Evolutionary conservation across 2,888 invertebrate species (phyloP), one percentile per base, ranked within the genome.

Genomic region (Meganola albula): DNA sequence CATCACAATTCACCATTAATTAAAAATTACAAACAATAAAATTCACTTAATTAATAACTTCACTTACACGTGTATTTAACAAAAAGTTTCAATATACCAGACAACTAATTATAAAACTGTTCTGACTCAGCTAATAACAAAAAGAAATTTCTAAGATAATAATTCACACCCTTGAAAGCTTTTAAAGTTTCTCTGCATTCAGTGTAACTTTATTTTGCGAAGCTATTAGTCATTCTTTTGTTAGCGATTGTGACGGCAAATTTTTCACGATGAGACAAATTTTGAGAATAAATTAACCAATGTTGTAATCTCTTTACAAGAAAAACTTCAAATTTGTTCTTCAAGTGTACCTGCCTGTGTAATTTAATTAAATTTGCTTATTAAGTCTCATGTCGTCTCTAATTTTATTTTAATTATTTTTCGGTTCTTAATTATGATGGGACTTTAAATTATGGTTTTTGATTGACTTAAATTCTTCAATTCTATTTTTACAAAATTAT

Each of bases 201-300:
- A 60, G 55, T 70, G 73, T 71, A 79, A 83, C 82, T 83, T 83
- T 83, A 79, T 82, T 80, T 77, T 64, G 75, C 60, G 64, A 66
- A 74, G 68, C 71, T 71, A 83, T 83, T 83, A 76, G 57, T 84
- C 83, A 83, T 79, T 74, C 84, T 82, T 83, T 84, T 84, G 84
- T 84, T 75, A 67, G 82, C 78, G 63, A 76, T 75, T 70, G 73
- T 67, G 73, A 72, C 60, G 63, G 68, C 55, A 69, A 78, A 82
- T 79, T 83, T 84, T 84, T 82, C 80, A 74, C 64, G 77, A 76
- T 74, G 82, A 78, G 82, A 84, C 83, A 83, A 83, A 83, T 84
- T 84, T 79, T 49, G 74, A 66, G 79, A 75, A 83, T 83, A 84
- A 84, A 83, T 83, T 83, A 80, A 79, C 69, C 74, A 65, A 55